Evolutionary conservation across 2,113 vertebrate species (phyloP).

Genomic region (Rostratula benghalensis): DNA sequence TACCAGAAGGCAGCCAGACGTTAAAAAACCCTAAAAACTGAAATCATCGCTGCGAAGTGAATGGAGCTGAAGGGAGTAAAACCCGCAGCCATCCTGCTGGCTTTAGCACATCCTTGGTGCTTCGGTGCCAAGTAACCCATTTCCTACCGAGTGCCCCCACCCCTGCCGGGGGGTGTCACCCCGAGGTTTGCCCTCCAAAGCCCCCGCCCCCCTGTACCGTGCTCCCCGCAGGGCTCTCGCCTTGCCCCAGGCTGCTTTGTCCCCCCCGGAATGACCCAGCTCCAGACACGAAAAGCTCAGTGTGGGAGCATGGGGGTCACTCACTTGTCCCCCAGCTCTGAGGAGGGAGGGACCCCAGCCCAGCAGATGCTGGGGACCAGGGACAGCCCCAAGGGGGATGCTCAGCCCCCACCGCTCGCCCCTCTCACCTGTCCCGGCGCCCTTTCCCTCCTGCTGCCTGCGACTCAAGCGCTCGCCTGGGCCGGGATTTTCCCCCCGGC

Average conservation of each 20-base stretch:
- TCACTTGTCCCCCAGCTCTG: fast-evolving
- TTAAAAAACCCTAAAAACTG: neutral
- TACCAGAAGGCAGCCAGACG: neutral
- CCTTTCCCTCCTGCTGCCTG: fast-evolving
- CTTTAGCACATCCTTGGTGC: neutral
- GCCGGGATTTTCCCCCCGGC: neutral
- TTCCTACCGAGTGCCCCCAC: fast-evolving
- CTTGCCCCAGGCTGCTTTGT: fast-evolving
- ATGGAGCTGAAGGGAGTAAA: neutral
- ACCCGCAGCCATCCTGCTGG: neutral
- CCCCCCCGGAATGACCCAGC: fast-evolving
- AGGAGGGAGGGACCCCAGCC: fast-evolving
- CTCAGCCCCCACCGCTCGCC: fast-evolving
- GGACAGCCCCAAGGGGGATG: neutral
- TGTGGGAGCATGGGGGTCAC: fast-evolving
- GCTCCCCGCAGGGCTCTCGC: neutral
- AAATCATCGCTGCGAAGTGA: neutral
- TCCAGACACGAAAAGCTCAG: fast-evolving
- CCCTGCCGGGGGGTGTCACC: fast-evolving
- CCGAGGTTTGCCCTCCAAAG: fast-evolving
- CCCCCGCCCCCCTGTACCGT: fast-evolving
- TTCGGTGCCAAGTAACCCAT: neutral
- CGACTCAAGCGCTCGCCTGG: fast-evolving
- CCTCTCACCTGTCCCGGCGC: neutral
- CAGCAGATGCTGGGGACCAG: fast-evolving